Evolutionary conservation across 1,140 invertebrate species (phyloP), one percentile per base, ranked within the genome.

Genomic region (Delia radicum): DNA sequence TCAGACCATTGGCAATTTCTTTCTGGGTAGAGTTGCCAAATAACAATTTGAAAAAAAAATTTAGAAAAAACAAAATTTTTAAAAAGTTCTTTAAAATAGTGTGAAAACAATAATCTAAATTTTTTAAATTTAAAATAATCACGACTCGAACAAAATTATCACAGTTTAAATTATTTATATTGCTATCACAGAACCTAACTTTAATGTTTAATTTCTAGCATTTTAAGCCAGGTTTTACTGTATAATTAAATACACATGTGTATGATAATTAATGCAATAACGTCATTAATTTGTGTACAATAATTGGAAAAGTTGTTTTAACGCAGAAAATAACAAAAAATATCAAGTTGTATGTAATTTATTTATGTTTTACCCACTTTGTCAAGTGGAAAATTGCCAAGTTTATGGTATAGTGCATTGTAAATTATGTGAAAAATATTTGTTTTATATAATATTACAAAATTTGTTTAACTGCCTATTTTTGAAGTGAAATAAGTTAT

Each of bases 281-380:
- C 63, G 29, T 67, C 29, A 29, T 67, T 29, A 67, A 18, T 55
- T 55, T 55, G 18, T 55, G n/a, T 24, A n/a, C 48, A 55, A 5
- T 2, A 21, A 21, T 55, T 55, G 48, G 48, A 55, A 55, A 21
- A 55, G 28, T 67, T 37, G 65, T 21, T 37, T 67, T 37, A 31
- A 33, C 65, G 63, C 65, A 69, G 29, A 33, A 37, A 69, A 24
- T n/a, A 24, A 69, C 21, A 69, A 69, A 7, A 37, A 29, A 13
- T 27, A 65, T 65, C n/a, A n/a, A 24, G n/a, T 55, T 55, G 18
- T 55, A n/a, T 55, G 48, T 55, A 55, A 21, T 24, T 8, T 55
- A 69, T 69, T 69, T 69, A 69, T 69, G 21, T n/a, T 69, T 69
- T 69, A 69, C 65, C 65, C 29, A 69, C 29, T 69, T 69, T 33